These are phyloP conservation scores for Amiota communis DNA, from an alignment of 2,888 invertebrate genomes.

Conservation along the genomic window DNA sequence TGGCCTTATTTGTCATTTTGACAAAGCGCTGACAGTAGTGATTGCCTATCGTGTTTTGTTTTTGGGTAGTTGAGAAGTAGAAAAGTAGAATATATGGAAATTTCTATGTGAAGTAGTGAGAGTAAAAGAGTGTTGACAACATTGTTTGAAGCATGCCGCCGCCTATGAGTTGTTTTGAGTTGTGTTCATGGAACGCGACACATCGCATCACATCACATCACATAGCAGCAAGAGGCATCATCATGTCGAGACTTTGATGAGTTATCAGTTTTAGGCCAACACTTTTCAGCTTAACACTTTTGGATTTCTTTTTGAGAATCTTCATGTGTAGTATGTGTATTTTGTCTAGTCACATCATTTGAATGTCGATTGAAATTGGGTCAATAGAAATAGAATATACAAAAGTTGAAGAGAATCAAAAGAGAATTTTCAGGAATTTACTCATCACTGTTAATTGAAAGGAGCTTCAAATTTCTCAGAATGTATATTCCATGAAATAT, in stretches of 20 bases:
- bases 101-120: no score
- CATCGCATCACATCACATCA: background rate
- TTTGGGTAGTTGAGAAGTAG: background rate
- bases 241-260: constrained; percentile 8
- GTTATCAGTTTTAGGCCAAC: constrained; percentile 21
- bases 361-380: no score
- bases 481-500: no score
- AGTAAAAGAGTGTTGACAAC: background rate
- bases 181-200: no score
- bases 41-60: constrained; percentile 11
- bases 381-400: no score
- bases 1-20: constrained; percentile 65
- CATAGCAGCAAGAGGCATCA: background rate
- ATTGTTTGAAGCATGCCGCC: background rate
- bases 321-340: no score
- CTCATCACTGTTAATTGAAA: no score
- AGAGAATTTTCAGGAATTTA: no score
- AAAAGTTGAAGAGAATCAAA: no score
- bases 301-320: no score
- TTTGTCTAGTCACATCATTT: no score
- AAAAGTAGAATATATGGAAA: background rate
- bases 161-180: background rate
- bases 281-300: constrained; percentile 21
- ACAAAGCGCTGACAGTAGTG: constrained; percentile 60
- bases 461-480: no score